Base-by-base conservation (phyloP, 2,797 vertebrate species). In the Epinephelus malabaricus region DNA sequence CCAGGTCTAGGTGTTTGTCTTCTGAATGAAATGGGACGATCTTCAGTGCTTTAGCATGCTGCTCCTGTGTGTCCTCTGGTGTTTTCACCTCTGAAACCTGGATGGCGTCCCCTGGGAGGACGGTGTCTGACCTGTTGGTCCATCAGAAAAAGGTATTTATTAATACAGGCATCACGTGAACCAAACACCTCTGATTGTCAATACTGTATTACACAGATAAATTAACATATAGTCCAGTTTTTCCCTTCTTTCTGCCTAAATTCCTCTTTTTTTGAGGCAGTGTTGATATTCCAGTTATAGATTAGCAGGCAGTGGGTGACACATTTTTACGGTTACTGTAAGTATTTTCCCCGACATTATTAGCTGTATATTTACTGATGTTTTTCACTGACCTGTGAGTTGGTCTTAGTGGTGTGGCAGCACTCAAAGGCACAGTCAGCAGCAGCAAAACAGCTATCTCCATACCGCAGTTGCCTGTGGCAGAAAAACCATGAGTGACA, bases 391-490 rank as follows among this genome's bases (percentile, higher is more conserved):
- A 92, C 93, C 91, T 92, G 78, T 68, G 82, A 79, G 76, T 69
- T 46, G 30, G 63, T 90, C 78, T 87, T 25, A 94, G 69, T 45
- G 90, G 87, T 27, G 84, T 83, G 66, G 94, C 92, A 73, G 76
- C 61, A 17, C 79, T 92, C 80, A 94, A 68, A 73, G 92, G 72
- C 72, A 92, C 78, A 69, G 70, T 92, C 74, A 95, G 83, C 64
- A 96, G 86, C 86, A 95, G 78, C 73, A 95, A 81, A 78, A 95
- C 73, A 50, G 84, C 86, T 89, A 93, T 92, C 89, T 91, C 90
- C 94, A 96, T 94, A 86, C 92, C 87, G 79, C 50, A 72, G 17
- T 65, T 64, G 49, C 89, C 95, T 95, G 76, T 63, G 47, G 58
- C 9, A 69, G 53, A 80, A 18, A 62, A 54, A 67, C 7, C 49